These are phyloP conservation scores for Lota lota DNA, from an alignment of 2,113 vertebrate species.

Conservation along the genomic window DNA sequence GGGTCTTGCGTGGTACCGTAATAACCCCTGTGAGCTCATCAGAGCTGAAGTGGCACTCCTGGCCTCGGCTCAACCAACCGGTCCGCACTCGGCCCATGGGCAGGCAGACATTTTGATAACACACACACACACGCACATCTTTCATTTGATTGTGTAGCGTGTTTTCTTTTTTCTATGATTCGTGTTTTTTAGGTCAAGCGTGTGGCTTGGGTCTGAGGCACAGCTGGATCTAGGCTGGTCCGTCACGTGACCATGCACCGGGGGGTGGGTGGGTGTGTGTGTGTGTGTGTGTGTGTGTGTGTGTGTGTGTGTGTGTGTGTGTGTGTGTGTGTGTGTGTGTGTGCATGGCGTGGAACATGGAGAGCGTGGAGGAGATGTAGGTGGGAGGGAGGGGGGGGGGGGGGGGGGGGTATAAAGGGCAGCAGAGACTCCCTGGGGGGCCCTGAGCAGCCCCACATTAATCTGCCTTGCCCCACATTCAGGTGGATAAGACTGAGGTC, in stretches of 20 bases:
- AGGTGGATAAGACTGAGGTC: constrained; percentile 41
- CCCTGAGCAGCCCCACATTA: constrained; percentile 38
- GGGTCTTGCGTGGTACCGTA: constrained; percentile 58
- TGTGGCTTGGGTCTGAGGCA: constrained; percentile 7
- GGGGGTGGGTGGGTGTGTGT: constrained; percentile 2
- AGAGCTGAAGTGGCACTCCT: constrained; percentile 61
- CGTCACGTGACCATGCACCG: too few relatives aligned
- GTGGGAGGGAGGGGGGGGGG: constrained; percentile 9
- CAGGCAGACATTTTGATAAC: not conserved
- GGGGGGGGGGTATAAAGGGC: constrained; percentile 15
- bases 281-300: too few relatives aligned
- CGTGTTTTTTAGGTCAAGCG: constrained; percentile 23
- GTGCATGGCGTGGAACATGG: constrained; percentile 43
- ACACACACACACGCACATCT: too few relatives aligned
- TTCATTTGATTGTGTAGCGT: too few relatives aligned
- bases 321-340: constrained; percentile 17
- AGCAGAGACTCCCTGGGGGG: constrained; percentile 25
- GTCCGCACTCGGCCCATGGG: constrained; percentile 26
- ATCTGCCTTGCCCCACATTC: constrained; percentile 53
- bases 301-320: too few relatives aligned
- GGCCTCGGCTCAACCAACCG: constrained; percentile 54
- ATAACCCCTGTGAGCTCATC: constrained; percentile 68
- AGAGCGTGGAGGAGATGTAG: constrained; percentile 22
- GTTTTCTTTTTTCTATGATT: not conserved
- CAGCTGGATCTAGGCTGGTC: too few relatives aligned